These are phyloP conservation scores for Cosmia trapezina DNA, from an alignment of 2,888 invertebrate genomes.

Conservation along the genomic window DNA sequence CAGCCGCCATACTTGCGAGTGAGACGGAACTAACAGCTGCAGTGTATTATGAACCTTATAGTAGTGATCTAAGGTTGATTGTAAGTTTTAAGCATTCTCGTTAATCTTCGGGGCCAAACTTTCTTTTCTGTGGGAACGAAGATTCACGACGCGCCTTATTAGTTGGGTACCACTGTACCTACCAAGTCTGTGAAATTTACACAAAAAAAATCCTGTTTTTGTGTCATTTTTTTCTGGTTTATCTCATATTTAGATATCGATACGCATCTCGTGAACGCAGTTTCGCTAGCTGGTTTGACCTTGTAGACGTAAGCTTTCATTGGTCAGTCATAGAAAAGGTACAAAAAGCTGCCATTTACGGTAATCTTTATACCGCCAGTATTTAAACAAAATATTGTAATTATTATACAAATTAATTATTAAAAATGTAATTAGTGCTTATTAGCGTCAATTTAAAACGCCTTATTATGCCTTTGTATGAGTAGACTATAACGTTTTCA, in stretches of 20 bases:
- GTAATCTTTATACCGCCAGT: constrained; percentile 47
- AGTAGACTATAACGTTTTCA: background rate
- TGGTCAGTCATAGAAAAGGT: constrained; percentile 6
- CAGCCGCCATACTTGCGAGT: too few relatives aligned
- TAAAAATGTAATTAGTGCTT: constrained; percentile 21
- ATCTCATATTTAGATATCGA: background rate
- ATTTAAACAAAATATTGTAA: constrained; percentile 47
- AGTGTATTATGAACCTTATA: too few relatives aligned
- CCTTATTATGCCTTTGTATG: constrained; percentile 46
- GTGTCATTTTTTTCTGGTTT: background rate
- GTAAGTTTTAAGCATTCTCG: too few relatives aligned
- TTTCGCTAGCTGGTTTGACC: background rate
- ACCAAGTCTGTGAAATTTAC: background rate
- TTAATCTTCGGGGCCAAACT: too few relatives aligned
- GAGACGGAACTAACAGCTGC: too few relatives aligned
- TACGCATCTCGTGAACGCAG: background rate
- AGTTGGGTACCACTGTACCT: too few relatives aligned
- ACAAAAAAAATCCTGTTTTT: background rate
- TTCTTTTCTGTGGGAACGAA: too few relatives aligned
- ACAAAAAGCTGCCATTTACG: constrained; percentile 43
- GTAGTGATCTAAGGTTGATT: too few relatives aligned
- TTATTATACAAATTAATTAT: constrained; percentile 25
- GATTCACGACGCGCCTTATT: too few relatives aligned
- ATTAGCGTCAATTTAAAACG: constrained; percentile 50
- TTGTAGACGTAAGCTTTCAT: background rate